Evolutionary conservation across 2,113 vertebrate species (phyloP), one percentile per base, ranked within the genome.

Genomic region (Clarias gariepinus): DNA sequence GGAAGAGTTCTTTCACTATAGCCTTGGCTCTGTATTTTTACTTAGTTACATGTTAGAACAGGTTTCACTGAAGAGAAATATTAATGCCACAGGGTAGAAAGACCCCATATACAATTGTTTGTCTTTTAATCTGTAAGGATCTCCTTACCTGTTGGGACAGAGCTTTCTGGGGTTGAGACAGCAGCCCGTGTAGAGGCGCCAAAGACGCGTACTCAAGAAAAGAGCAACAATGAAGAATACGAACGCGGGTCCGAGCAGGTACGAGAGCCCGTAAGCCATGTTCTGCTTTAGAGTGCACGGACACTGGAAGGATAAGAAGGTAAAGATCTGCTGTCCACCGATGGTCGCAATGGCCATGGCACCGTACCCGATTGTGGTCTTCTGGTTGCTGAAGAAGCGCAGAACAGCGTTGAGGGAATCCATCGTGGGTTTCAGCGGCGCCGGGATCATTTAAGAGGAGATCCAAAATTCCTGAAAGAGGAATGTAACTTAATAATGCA

Each of bases 181-280:
- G 93, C 97, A 99, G 30, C 98, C 98, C 0, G 97, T 99, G 89
- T 96, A 96, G 52, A 98, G 95, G 83, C 93, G 95, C 98, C 97
- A 99, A 0, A 97, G 90, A 69, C 93, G 93, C 84, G 74, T 92
- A 89, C 94, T 97, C 88, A 97, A 89, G 89, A 98, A 97, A 81
- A 97, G 95, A 5, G 96, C 95, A 0, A 98, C 80, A 23, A 96
- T 90, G 7, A 98, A 88, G 55, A 99, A 93, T 63, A 98, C 96
- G 18, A 94, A 89, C 36, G 97, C 98, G 0, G 97, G 97, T 10
- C 95, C 96, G 33, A 99, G 93, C 64, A 99, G 94, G 91, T 97
- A 99, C 0, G 93, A 94, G 78, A 97, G 61, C 0, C 97, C 96
- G 0, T 99, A 99, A 18, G 89, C 88, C 63, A 95, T 93, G 84